Evolutionary conservation across 2,888 invertebrate genomes (phyloP), one percentile per base, ranked within the genome.

Genomic region (Apocheima hispidaria): DNA sequence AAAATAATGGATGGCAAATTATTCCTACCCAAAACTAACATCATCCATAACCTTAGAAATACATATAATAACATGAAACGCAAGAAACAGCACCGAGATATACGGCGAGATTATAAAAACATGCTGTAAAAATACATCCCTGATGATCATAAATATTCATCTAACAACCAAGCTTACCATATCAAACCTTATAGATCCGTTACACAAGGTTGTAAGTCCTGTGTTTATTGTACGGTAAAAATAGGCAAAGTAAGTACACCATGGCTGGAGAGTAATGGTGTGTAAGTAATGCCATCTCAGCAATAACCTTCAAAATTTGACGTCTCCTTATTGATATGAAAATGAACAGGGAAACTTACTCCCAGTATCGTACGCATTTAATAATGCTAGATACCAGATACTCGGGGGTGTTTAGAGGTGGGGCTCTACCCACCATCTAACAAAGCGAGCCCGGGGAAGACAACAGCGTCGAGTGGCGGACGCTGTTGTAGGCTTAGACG

Each of bases 21-120:
- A 36, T 36, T 46, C 20, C 46, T 20, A 20, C 23, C 40, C 44
- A 53, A 59, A 48, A 44, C 48, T 59, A 41, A 49, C 60, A 54
- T 49, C 23, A 35, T 60, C 41, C 20, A 20, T 38, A 54, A 26
- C 33, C 21, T 28, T 43, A 52, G 43, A 48, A 36, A 43, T 20
- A 33, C 46, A 52, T 50, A 56, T 50, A 56, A 56, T 48, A 55
- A 38, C 52, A 65, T 53, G 43, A 58, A 40, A 58, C 61, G 26
- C 66, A 72, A 69, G 65, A 74, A 73, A 71, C 73, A 79, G 70
- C 77, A 75, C 78, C 76, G 70, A 77, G 76, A 71, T 69, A 67
- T 55, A 44, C 23, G 28, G 69, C 70, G 66, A 80, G 85, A 85
- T 85, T 86, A 84, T 83, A 85, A 86, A 86, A 85, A 82, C 82